Evolutionary conservation across 2,113 vertebrate species (phyloP).

Genomic region (Xiphophorus couchianus): DNA sequence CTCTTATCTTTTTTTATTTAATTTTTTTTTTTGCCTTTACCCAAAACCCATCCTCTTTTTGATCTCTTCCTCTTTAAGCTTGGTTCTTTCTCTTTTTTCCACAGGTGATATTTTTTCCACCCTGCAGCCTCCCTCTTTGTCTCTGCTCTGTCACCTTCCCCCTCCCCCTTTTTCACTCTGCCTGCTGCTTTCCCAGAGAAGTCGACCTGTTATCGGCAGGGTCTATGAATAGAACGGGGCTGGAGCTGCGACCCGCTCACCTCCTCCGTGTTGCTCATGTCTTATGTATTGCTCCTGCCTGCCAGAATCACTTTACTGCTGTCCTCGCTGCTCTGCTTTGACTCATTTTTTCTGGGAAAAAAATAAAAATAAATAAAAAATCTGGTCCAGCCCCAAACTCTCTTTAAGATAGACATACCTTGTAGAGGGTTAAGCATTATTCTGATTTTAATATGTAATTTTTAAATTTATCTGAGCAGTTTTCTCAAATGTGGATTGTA

Average conservation of each 20-base stretch:
- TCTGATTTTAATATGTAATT: neutral
- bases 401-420: neutral
- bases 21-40: conserved; percentile 10
- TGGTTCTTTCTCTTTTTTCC: conserved; percentile 37
- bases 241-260: conserved; percentile 64
- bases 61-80: conserved; percentile 11
- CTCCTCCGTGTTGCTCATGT: conserved; percentile 59
- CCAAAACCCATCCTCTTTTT: conserved; percentile 29
- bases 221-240: conserved; percentile 73
- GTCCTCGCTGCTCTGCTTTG: conserved; percentile 1
- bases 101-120: conserved; percentile 69
- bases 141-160: conserved; percentile 42
- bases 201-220: conserved; percentile 72
- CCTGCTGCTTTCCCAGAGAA: conserved; percentile 63
- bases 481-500: neutral
- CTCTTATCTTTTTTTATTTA: conserved; percentile 24
- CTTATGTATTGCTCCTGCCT: conserved; percentile 58
- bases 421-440: neutral
- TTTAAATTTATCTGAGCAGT: neutral
- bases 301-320: conserved; percentile 40
- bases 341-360: neutral
- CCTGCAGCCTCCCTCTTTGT: conserved; percentile 58
- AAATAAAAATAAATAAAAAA: neutral
- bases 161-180: conserved; percentile 20
- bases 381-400: neutral